Percentiles rank a stretch among this genome's conserved stretches.
Conservation (phyloP, 1,140 invertebrate genomes). For the Hormaphis cornu region DNA sequence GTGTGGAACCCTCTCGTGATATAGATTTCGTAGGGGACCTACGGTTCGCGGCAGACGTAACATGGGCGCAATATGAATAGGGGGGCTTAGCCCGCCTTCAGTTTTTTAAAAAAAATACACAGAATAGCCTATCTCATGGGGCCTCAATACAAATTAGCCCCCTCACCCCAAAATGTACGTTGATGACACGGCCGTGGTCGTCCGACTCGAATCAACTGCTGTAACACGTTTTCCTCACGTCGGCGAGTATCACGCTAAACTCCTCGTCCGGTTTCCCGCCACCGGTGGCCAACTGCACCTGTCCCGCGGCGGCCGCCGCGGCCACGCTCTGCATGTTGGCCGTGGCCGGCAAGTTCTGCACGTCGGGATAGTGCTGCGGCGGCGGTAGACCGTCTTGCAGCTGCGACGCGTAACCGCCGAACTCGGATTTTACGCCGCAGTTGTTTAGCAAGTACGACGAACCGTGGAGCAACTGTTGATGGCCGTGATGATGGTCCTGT, state of each 20-base stretch:
- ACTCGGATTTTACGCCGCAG: conserved; percentile 13
- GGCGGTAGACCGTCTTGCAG: neutral
- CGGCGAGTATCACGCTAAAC: conserved; percentile 74
- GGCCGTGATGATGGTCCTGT: neutral
- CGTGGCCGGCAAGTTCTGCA: conserved; percentile 14
- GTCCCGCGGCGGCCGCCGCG: conserved; percentile 42
- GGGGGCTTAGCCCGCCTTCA: too few relatives aligned
- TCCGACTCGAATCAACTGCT: too few relatives aligned
- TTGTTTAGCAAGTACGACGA: conserved; percentile 11
- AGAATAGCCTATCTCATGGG: too few relatives aligned
- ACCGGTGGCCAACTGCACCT: conserved; percentile 37
- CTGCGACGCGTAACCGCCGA: neutral
- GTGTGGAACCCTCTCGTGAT: too few relatives aligned
- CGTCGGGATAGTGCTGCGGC: conserved; percentile 6
- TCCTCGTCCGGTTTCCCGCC: conserved; percentile 55
- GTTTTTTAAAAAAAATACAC: too few relatives aligned
- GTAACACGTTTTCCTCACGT: conserved; percentile 75
- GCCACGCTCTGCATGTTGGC: conserved; percentile 26
- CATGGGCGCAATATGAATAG: too few relatives aligned
- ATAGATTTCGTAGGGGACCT: too few relatives aligned
- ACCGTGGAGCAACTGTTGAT: conserved; percentile 5
- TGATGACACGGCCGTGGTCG: too few relatives aligned
- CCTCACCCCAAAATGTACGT: too few relatives aligned
- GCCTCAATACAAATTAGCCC: too few relatives aligned
- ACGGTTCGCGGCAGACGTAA: too few relatives aligned